Evolutionary conservation across 2,113 vertebrate species (phyloP), one percentile per base, ranked within the genome.

Genomic region (Scolopax mira): DNA sequence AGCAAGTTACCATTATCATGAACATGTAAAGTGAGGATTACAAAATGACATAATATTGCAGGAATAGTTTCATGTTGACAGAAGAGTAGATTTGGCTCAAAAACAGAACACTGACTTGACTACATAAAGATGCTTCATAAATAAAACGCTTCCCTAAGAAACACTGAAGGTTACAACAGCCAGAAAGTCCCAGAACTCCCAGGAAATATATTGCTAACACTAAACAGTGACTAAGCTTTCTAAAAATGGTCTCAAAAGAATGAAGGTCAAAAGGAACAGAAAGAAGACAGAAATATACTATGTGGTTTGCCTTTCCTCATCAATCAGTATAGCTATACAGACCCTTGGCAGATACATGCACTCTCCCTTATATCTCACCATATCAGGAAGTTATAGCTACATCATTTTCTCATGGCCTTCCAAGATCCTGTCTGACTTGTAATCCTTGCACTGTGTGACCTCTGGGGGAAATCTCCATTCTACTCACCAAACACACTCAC

Each of bases 221-320:
- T 65, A 82, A 44, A n/a, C 27, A 51, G 4, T 81, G 83, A 96
- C 57, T 92, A 92, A 96, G 48, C 41, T 72, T 95, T 93, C 95
- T 89, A 91, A 94, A 93, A 96, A 89, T 28, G 35, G 52, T 57
- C 44, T 89, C 3, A 3, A 60, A 79, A 91, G 88, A 77, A 79
- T 57, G 41, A 79, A 84, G 80, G 73, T 87, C 80, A 94, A 92
- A 91, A 87, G 86, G 61, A 89, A 90, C 24, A 71, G 69, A 35
- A 74, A 5, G 11, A 67, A 39, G 16, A 73, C 48, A 66, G 23
- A 86, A 69, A 88, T 51, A 88, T 8, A 15, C 7, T 2, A 1
- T 4, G 37, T 7, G 18, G 8, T 64, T 94, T 66, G 75, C 30
- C 42, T 83, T 58, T 54, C 37, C 44, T 79, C 67, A 57, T 80